Percentiles rank a stretch among this genome's conserved stretches.
phyloP scores from a whole-genome alignment of 2,797 vertebrate species.

The Acomys russatus region DNA sequence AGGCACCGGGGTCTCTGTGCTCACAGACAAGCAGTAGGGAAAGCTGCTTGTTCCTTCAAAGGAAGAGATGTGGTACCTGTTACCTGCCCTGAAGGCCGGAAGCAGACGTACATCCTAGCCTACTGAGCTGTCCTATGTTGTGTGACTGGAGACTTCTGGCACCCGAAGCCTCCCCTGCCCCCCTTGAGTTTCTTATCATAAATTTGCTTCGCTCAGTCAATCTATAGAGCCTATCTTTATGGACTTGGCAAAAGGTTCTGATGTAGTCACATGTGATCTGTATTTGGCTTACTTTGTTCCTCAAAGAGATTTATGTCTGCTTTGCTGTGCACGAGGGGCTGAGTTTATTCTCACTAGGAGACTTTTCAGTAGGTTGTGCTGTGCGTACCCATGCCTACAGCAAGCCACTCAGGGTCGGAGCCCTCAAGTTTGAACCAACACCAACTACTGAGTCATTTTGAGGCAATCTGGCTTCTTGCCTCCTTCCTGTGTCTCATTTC shows the following conservation, averaged over 20 bases:
- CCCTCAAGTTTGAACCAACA: neutral
- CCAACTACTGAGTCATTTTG: neutral
- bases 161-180: neutral
- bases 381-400: neutral
- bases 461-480: neutral
- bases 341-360: neutral
- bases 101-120: neutral
- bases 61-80: neutral
- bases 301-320: neutral
- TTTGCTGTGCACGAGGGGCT: neutral
- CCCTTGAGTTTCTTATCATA: neutral
- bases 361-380: neutral
- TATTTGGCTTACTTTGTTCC: neutral
- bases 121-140: neutral
- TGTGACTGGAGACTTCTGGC: neutral
- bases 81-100: neutral
- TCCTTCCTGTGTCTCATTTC: neutral
- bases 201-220: neutral
- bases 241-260: neutral
- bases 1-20: neutral
- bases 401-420: neutral
- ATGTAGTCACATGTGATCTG: neutral
- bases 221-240: neutral
- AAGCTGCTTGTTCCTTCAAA: neutral
- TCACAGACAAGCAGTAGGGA: neutral